Evolutionary conservation across 2,113 vertebrate species (phyloP), one percentile per base, ranked within the genome.

Genomic region (Pelecanus crispus): DNA sequence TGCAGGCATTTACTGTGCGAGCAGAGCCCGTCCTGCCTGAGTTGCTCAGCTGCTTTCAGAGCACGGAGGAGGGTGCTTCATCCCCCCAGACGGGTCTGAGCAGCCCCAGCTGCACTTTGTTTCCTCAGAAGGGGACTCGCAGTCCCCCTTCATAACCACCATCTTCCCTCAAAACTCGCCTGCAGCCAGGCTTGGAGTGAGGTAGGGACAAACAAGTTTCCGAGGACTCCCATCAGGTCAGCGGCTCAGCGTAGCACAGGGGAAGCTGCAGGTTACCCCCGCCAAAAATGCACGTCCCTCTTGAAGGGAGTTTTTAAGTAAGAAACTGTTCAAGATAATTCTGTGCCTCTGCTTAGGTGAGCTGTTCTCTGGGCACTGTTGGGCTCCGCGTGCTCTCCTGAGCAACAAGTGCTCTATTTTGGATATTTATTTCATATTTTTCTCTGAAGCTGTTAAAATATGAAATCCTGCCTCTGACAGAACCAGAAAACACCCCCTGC

Each of bases 111-210:
- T 2, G 0, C 34, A 1, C 53, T 42, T 36, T 2, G 14, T 42
- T 56, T 45, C 93, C 75, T 66, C 52, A 14, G 68, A 32, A 32
- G 24, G 47, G 36, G 25, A 45, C 29, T 15, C 5, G 0, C 31
- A 11, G 36, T 3, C 7, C 42, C 21, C 18, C 14, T 8, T 2
- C 34, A 4, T 5, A 24, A 24, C 17, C 1, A 0, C 21, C 2
- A 0, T 2, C 28, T 28, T 32, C 65, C 58, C 38, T 63, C 44
- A 52, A 17, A 38, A 17, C 55, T 7, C 0, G 0, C 36, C 49
- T 28, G n/a, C 78, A 16, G 28, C 18, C 0, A 0, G 31, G 36
- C 66, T 24, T 0, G 0, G 10, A 18, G 19, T 0, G 0, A 28
- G 14, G 1, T 1, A 11, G 20, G 25, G 19, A 38, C 42, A 44